Base-by-base conservation (phyloP, 1,140 invertebrate genomes). In the Ceratina japonica region DNA sequence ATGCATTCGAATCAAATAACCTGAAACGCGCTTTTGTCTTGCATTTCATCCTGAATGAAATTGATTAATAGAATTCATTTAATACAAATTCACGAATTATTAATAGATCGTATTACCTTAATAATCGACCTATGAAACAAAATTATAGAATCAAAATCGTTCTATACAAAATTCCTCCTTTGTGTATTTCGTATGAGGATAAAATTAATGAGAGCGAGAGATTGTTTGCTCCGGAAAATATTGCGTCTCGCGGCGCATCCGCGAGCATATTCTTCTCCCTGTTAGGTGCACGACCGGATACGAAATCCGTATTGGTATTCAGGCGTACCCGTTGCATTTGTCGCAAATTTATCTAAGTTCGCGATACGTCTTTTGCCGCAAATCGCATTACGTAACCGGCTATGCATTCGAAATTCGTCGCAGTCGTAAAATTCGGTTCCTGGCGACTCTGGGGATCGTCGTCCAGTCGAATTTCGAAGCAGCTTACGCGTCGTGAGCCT, bases 331-430 rank as follows among this genome's bases (percentile, higher is more conserved):
- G 37, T 2, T 44, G 54, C 69, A 71, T 71, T 71, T 58, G 54
- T 71, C 52, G 69, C 54, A 54, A 71, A 71, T 71, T 71, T 71
- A 71, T 71, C 69, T 58, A 59, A 37, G 69, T 22, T 71, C 69
- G 22, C 54, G 69, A 44, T 59, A 44, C 69, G 27, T 44, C 69
- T 71, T 71, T 44, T 59, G 37, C 37, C 0, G 31, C 69, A 59
- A 71, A 71, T 71, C 69, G 54, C 22, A 71, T 71, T 71, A 59
- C 27, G 22, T 58, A 10, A 18, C 69, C 22, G n/a, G 27, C 69
- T 37, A 58, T 71, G 69, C 69, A 71, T 71, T 59, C 31, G 27
- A 12, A 71, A 70, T 70, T 70, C 27, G 54, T 22, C 22, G n/a
- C 15, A n/a, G 20, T 20, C 24, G 68, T 31, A 31, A 22, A 20